These are phyloP conservation scores for Gallinago stenura DNA, from an alignment of 2,797 vertebrate species.

Conservation along the genomic window DNA sequence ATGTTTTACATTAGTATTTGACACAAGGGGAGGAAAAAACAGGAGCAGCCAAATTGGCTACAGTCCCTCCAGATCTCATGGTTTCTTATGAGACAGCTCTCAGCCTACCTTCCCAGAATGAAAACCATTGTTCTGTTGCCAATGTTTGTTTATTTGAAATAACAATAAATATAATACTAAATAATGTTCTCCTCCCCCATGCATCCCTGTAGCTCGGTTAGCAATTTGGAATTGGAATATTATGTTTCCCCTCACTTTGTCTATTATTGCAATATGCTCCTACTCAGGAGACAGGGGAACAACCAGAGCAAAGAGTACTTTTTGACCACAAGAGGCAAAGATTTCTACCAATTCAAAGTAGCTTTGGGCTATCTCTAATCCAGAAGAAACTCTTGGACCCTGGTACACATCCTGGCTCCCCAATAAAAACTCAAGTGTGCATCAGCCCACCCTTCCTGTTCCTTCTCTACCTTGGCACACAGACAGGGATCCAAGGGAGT, in stretches of 20 bases:
- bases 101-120: constrained; percentile 16
- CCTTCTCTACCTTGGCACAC: neutral
- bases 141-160: constrained; percentile 53
- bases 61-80: neutral
- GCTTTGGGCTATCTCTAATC: neutral
- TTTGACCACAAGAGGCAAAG: neutral
- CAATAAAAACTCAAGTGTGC: neutral
- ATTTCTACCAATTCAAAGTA: neutral
- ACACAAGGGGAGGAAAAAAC: neutral
- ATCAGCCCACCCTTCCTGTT: neutral
- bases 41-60: neutral
- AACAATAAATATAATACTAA: constrained; percentile 24
- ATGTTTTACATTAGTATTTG: constrained; percentile 12
- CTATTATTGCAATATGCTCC: neutral
- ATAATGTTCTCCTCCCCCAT: neutral
- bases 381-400: neutral
- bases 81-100: neutral
- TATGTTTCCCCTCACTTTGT: neutral
- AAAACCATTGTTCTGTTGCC: constrained; percentile 39
- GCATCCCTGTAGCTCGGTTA: neutral
- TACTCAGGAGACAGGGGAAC: neutral
- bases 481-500: neutral
- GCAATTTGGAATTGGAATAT: neutral
- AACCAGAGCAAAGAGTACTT: neutral
- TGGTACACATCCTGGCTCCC: neutral